Evolutionary conservation across 1,140 invertebrate species (phyloP), one percentile per base, ranked within the genome.

Genomic region (Trichonephila clavipes): DNA sequence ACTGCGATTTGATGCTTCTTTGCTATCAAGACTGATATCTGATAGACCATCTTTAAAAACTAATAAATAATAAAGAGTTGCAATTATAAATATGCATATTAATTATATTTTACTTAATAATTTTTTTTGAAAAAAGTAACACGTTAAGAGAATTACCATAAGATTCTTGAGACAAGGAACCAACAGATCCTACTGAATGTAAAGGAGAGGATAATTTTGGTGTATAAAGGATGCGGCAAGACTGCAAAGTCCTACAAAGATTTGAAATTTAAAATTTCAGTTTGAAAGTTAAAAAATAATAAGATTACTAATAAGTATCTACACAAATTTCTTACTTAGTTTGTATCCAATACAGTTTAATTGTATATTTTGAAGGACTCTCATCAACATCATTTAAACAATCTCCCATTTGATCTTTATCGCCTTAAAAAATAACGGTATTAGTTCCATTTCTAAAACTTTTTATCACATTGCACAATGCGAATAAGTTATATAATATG

Each of bases 321-420:
- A 51, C 7, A 51, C 6, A 51, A 51, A 3, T 10, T 1, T 95
- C 95, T 92, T 95, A 96, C 96, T 98, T 98, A 6, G 98, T 98
- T 95, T 99, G 98, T 81, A 99, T 97, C 81, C 98, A 96, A 96
- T 97, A 98, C 96, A 99, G 97, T 82, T 97, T 97, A 34, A 98
- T 96, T 6, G 97, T 96, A 58, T 97, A 95, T 28, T 96, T 89
- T 10, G 34, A 62, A n/a, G 16, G 34, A 58, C 1, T 96, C 58
- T 95, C 95, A 85, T 95, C 95, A 59, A 95, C 95, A 91, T 95
- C 95, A 16, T 95, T 95, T 85, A 77, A 40, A 19, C 24, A 44
- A 44, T 93, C 91, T 18, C 69, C 92, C 5, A 81, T 24, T 62
- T 93, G 83, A 72, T 93, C 92, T n/a, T 18, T 81, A 1, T 93